Percentiles rank a stretch among this genome's conserved stretches.
phyloP scores from a whole-genome alignment of 2,113 vertebrate species.

The Microtus ochrogaster region DNA sequence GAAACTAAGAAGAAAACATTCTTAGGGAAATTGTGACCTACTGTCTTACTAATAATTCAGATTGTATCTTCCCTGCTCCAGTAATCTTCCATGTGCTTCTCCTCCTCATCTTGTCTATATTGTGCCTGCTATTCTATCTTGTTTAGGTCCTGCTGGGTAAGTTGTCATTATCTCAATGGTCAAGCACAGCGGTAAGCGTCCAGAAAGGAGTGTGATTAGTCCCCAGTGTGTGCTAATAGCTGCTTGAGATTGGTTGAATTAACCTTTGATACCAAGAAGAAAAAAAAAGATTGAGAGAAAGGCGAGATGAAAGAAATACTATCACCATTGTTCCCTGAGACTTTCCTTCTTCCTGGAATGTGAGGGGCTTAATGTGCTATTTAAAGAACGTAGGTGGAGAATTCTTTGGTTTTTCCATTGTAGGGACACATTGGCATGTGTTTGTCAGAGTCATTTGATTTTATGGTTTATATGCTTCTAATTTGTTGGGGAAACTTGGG shows the following conservation, averaged over 20 bases:
- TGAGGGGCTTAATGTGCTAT: background rate
- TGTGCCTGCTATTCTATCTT: background rate
- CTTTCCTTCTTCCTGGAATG: slow-evolving; percentile 40
- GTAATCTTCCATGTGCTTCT: background rate
- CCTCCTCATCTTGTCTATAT: slow-evolving; percentile 4
- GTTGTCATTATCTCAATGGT: background rate
- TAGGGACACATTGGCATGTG: slow-evolving; percentile 49
- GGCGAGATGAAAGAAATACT: background rate
- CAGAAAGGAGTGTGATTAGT: slow-evolving; percentile 36
- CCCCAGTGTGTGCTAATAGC: background rate
- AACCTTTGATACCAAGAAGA: background rate
- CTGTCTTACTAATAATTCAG: slow-evolving; percentile 6
- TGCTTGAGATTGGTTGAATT: slow-evolving; percentile 44
- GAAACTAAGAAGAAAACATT: background rate
- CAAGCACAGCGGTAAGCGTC: background rate
- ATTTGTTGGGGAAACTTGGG: slow-evolving; percentile 64
- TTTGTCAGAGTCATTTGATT: slow-evolving; percentile 70
- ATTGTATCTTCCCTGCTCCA: background rate
- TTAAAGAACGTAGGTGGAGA: slow-evolving; percentile 18
- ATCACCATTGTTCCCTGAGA: background rate
- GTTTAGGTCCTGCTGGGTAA: slow-evolving; percentile 18
- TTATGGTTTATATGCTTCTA: slow-evolving; percentile 77
- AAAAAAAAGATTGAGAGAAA: background rate
- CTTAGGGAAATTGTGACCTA: background rate
- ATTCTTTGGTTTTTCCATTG: slow-evolving; percentile 25